A percentile compares a stretch with the other conserved stretches of the same genome.
Evolutionary conservation across 2,797 vertebrate species (phyloP).

Genomic region (Chrysocyon brachyurus): DNA sequence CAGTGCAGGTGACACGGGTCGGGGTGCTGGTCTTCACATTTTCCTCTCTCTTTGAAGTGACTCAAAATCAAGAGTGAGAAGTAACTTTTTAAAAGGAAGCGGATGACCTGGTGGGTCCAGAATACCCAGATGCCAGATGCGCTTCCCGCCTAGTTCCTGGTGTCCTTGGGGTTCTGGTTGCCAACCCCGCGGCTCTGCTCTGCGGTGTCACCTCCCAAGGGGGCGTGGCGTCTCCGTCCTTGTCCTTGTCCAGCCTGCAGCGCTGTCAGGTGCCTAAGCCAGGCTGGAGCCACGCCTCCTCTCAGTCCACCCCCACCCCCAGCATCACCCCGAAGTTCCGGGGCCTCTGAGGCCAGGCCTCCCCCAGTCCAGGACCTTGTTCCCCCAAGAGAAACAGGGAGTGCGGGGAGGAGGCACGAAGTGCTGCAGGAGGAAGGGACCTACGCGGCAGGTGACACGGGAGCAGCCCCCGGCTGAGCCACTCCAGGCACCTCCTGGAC

Average conservation of each 20-base stretch:
- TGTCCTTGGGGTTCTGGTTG: too few relatives aligned
- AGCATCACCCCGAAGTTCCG: neutral
- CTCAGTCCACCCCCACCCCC: neutral
- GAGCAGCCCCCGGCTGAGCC: neutral
- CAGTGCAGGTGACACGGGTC: too few relatives aligned
- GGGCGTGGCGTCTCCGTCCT: too few relatives aligned
- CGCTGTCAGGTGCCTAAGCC: neutral
- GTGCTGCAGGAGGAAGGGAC: neutral
- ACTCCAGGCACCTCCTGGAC: neutral
- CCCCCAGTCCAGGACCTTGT: too few relatives aligned
- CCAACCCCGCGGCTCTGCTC: too few relatives aligned
- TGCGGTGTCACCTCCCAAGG: too few relatives aligned
- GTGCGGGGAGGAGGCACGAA: too few relatives aligned
- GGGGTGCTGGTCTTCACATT: neutral
- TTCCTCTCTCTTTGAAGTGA: neutral
- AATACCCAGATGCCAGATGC: too few relatives aligned
- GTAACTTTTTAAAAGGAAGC: neutral
- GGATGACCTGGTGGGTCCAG: neutral
- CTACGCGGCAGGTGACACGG: neutral
- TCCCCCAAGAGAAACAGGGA: neutral
- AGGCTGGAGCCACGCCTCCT: neutral
- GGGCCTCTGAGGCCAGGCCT: neutral
- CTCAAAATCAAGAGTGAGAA: neutral
- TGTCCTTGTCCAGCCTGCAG: too few relatives aligned
- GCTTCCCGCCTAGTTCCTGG: too few relatives aligned